Percentiles rank a stretch among this genome's conserved stretches.
Evolutionary conservation across 1,140 invertebrate genomes (phyloP).

Genomic region (Idris sp.): DNA sequence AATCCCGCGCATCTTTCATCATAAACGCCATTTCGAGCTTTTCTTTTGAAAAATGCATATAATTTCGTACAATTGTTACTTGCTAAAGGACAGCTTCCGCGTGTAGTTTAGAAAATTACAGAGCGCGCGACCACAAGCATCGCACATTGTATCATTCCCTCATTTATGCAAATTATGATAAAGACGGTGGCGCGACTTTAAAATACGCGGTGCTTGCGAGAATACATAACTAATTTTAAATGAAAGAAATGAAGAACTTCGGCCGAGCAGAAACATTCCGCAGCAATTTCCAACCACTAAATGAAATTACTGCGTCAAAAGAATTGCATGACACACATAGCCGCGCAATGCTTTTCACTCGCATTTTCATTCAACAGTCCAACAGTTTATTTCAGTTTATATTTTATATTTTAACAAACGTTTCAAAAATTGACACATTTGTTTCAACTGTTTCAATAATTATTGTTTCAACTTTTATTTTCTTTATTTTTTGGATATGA

Average conservation of each 20-base stretch:
- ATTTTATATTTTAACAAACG: too few species aligned
- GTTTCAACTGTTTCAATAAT: too few species aligned
- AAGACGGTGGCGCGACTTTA: constrained; percentile 29
- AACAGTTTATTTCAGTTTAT: too few species aligned
- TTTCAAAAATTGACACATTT: too few species aligned
- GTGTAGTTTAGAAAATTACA: constrained; percentile 43
- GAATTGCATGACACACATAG: constrained; percentile 38
- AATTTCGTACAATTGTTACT: constrained; percentile 55
- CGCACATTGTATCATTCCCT: constrained; percentile 45
- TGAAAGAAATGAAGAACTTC: constrained; percentile 29
- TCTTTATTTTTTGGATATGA: too few species aligned
- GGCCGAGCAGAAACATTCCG: constrained; percentile 2
- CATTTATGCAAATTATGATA: constrained; percentile 48
- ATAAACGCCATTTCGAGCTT: constrained; percentile 42
- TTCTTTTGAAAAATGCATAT: constrained; percentile 33
- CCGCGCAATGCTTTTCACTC: constrained; percentile 8
- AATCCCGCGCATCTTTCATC: constrained; percentile 34
- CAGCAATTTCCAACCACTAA: constrained; percentile 43
- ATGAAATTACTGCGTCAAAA: constrained; percentile 49
- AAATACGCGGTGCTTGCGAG: constrained; percentile 32
- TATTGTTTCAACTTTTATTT: too few species aligned
- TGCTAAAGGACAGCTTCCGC: constrained; percentile 13
- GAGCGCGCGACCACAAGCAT: constrained; percentile 19
- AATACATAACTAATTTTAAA: constrained; percentile 47
- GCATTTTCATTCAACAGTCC: constrained; percentile 19